phyloP scores from a whole-genome alignment of 1,140 invertebrate genomes.

The Frieseomelitta varia region DNA sequence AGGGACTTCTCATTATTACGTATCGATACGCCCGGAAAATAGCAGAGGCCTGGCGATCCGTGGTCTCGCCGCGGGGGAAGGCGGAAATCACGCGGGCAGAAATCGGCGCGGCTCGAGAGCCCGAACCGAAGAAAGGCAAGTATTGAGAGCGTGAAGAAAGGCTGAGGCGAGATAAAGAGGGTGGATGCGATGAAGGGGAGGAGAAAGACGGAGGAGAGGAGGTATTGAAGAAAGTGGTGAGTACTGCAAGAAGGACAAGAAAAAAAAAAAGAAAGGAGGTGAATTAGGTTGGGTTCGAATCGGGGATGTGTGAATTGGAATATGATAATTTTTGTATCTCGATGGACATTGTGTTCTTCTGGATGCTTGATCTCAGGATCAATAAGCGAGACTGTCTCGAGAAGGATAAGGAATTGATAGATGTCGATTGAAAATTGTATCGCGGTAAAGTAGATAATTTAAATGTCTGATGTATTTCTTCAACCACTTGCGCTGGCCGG shows the following conservation, averaged over 20 bases:
- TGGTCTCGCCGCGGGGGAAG: slow-evolving; percentile 23
- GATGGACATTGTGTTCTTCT: neutral
- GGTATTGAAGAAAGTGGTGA: neutral
- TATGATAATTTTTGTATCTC: too few relatives aligned
- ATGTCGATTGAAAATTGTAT: too few relatives aligned
- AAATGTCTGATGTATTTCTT: too few relatives aligned
- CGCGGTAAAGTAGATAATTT: too few relatives aligned
- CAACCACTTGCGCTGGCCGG: too few relatives aligned
- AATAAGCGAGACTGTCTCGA: too few relatives aligned
- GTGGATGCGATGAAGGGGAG: neutral
- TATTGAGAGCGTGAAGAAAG: slow-evolving; percentile 43
- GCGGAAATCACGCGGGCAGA: slow-evolving; percentile 42
- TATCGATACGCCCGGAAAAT: slow-evolving; percentile 76
- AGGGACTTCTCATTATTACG: slow-evolving; percentile 78
- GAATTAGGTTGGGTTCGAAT: neutral
- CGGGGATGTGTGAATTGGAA: neutral
- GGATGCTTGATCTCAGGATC: too few relatives aligned
- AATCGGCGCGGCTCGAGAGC: slow-evolving; percentile 20
- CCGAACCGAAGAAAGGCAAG: slow-evolving; percentile 50
- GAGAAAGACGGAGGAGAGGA: neutral
- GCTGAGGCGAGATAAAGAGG: neutral
- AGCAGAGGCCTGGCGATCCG: slow-evolving; percentile 64
- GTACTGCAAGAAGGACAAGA: neutral
- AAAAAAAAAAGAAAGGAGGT: neutral
- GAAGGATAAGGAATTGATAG: too few relatives aligned